Percentiles rank a stretch among this genome's conserved stretches.
These are phyloP conservation scores for Drosophila tsacasi DNA, from an alignment of 1,140 invertebrate genomes.

Conservation along the genomic window DNA sequence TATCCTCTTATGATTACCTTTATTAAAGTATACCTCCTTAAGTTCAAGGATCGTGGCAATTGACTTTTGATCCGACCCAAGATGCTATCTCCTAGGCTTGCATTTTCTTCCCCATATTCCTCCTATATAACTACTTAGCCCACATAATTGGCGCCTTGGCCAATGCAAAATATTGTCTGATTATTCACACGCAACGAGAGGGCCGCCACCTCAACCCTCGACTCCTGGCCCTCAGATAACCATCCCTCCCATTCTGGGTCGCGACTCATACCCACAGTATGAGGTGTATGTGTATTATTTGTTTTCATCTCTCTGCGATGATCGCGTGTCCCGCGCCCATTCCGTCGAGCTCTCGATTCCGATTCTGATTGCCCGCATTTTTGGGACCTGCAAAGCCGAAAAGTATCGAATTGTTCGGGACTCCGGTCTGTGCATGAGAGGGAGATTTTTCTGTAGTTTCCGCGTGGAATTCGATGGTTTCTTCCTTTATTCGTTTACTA, in stretches of 20 bases:
- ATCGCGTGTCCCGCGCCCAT: constrained; percentile 67
- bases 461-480: constrained; percentile 46
- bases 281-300: constrained; percentile 63
- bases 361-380: constrained; percentile 74
- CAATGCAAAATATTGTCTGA: constrained; percentile 74
- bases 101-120: not conserved
- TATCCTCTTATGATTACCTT: constrained; percentile 15
- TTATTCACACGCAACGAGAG: constrained; percentile 67
- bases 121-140: constrained; percentile 25
- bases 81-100: constrained; percentile 51
- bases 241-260: constrained; percentile 41
- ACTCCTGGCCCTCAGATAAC: constrained; percentile 21
- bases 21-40: not conserved
- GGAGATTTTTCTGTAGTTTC: constrained; percentile 62
- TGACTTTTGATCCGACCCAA: constrained; percentile 66
- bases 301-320: constrained; percentile 51
- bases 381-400: constrained; percentile 66
- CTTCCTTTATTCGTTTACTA: constrained; percentile 18
- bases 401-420: constrained; percentile 75
- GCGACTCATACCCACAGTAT: constrained; percentile 47
- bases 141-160: constrained; percentile 74
- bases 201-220: constrained; percentile 1
- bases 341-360: constrained; percentile 36
- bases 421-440: constrained; percentile 21
- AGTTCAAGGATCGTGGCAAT: constrained; percentile 49